These are phyloP conservation scores for Spea bombifrons DNA, from an alignment of 2,113 vertebrate species.

Conservation along the genomic window DNA sequence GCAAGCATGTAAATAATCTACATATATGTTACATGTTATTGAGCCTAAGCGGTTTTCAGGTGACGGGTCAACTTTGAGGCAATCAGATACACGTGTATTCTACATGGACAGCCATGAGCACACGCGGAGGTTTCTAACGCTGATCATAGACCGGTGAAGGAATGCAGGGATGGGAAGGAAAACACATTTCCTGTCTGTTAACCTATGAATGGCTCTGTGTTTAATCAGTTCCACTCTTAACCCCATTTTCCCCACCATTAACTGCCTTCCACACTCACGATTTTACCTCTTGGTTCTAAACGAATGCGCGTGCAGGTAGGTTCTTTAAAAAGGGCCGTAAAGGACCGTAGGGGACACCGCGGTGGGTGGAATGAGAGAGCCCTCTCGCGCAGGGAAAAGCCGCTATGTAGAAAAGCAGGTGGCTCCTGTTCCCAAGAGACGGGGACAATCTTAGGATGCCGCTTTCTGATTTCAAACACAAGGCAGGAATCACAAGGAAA, in stretches of 20 bases:
- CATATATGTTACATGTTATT: too few relatives aligned
- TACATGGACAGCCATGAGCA: too few relatives aligned
- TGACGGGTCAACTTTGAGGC: too few relatives aligned
- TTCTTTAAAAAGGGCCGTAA: too few relatives aligned
- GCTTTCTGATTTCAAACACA: neutral
- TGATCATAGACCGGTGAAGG: too few relatives aligned
- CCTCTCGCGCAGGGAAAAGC: neutral
- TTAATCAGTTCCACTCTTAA: neutral
- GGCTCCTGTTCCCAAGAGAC: slow-evolving; percentile 24
- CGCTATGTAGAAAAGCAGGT: slow-evolving; percentile 18
- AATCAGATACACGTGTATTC: too few relatives aligned
- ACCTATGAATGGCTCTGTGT: neutral
- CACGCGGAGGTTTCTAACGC: too few relatives aligned
- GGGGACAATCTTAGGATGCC: neutral
- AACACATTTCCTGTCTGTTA: neutral
- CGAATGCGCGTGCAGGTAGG: too few relatives aligned
- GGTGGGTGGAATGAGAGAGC: slow-evolving; percentile 7
- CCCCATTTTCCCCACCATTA: neutral
- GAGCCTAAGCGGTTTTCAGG: too few relatives aligned
- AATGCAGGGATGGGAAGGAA: too few relatives aligned
- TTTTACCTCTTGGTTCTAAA: too few relatives aligned
- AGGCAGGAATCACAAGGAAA: slow-evolving; percentile 10
- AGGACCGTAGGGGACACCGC: neutral
- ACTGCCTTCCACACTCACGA: neutral
- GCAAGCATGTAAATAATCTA: too few relatives aligned